Evolutionary conservation across 2,113 vertebrate genomes (phyloP), one percentile per base, ranked within the genome.

Genomic region (Grantiella picta): DNA sequence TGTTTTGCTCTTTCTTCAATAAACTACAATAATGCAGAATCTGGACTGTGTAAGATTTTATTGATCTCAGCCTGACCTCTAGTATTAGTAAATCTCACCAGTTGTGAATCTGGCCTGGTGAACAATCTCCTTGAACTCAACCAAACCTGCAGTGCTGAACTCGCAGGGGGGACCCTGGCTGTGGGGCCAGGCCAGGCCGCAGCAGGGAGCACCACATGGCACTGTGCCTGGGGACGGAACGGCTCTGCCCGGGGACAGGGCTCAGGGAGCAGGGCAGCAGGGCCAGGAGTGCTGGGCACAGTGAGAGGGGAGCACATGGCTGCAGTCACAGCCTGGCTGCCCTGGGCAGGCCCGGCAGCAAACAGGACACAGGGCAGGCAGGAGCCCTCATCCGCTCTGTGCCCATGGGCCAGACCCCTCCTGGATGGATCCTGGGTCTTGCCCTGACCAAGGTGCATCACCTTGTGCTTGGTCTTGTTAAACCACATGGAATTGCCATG

Each of bases 361-460:
- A 17, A 25, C 9, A 11, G 9, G 12, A 27, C 22, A 10, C 3
- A 2, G 52, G 24, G 8, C 21, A 38, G 12, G 12, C 15, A 60
- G n/a, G 7, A 47, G 4, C 21, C 36, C 15, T 15, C 11, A 11
- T 31, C 15, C 20, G 36, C 9, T 31, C 36, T 36, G 15, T 1
- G 2, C 6, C 20, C 25, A 13, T 12, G 6, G 19, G 5, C 28
- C n/a, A 20, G 10, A 33, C 7, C 15, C 12, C 1, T 0, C 22
- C 22, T 57, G 64, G 4, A 21, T 33, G 3, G 45, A 6, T 57
- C 22, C 52, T 38, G 29, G 16, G 24, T 7, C 15, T 27, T 44
- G 14, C 31, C 20, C 49, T 57, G 23, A 18, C 19, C 7, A 9
- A 28, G 7, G 7, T 49, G 23, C 18, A 49, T 23, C 19, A 23